A percentile compares a stretch with the other conserved stretches of the same genome.
These are phyloP conservation scores for Novumbra hubbsi DNA, from an alignment of 2,797 vertebrate species.

Conservation along the genomic window DNA sequence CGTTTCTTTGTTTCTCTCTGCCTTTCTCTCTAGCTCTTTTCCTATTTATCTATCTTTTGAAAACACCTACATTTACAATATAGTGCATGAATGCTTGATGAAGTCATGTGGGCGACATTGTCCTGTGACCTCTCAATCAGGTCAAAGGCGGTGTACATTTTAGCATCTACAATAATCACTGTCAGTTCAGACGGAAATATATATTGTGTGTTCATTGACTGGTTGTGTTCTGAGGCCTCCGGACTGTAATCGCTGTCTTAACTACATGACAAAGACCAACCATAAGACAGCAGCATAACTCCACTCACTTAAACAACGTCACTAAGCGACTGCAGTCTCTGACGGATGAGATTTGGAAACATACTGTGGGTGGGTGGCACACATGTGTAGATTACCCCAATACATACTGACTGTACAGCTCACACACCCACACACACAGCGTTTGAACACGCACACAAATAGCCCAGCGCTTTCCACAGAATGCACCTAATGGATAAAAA, in stretches of 20 bases:
- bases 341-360: neutral
- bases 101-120: neutral
- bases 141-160: neutral
- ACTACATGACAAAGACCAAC: slow-evolving; percentile 50
- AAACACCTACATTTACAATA: neutral
- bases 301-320: slow-evolving; percentile 15
- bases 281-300: slow-evolving; percentile 41
- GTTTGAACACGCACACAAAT: neutral
- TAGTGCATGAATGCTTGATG: neutral
- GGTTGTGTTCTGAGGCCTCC: slow-evolving; percentile 47
- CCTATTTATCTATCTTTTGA: neutral
- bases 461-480: neutral
- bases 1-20: neutral
- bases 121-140: neutral
- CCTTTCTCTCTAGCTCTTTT: neutral
- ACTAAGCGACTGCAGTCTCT: slow-evolving; percentile 33
- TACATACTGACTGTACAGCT: neutral
- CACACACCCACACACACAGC: no score
- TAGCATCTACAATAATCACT: no score
- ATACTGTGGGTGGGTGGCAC: neutral
- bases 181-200: slow-evolving; percentile 19
- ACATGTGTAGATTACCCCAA: neutral
- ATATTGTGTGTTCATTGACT: slow-evolving; percentile 26
- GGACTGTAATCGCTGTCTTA: slow-evolving; percentile 44
- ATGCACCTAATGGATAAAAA: neutral